phyloP scores from a whole-genome alignment of 2,888 invertebrate species.

The Tholera decimalis region DNA sequence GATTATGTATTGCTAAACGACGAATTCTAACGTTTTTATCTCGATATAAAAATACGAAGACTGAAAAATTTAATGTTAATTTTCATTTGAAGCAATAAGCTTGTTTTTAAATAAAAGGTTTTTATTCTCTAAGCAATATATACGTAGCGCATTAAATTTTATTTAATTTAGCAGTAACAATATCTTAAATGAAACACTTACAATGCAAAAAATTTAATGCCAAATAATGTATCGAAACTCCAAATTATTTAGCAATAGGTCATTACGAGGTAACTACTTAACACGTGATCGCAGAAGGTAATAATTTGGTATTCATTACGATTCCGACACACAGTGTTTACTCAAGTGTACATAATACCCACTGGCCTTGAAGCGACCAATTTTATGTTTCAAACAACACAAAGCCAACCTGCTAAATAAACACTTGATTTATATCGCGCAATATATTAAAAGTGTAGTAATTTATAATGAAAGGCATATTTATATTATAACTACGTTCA shows the following conservation, averaged over 20 bases:
- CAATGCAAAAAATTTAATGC: slow-evolving; percentile 13
- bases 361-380: slow-evolving; percentile 65
- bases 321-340: slow-evolving; percentile 66
- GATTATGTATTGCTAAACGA: slow-evolving; percentile 53
- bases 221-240: slow-evolving; percentile 14
- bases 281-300: slow-evolving; percentile 33
- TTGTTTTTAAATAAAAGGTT: not conserved
- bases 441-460: slow-evolving; percentile 53
- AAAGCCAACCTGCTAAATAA: slow-evolving; percentile 58
- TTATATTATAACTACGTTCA: slow-evolving; percentile 46
- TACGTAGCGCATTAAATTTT: not conserved
- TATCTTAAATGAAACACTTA: not conserved
- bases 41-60: slow-evolving; percentile 16
- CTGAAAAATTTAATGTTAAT: too few species aligned
- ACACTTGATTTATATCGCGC: slow-evolving; percentile 54
- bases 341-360: slow-evolving; percentile 65
- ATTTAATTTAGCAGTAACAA: not conserved
- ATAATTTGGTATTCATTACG: slow-evolving; percentile 66
- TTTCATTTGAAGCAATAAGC: too few species aligned
- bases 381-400: slow-evolving; percentile 60
- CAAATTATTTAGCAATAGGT: slow-evolving; percentile 34
- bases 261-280: slow-evolving; percentile 17
- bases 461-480: slow-evolving; percentile 54
- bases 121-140: not conserved
- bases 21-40: slow-evolving; percentile 29